Base-by-base conservation (phyloP, 2,797 vertebrate species). In the Clarias fuscus region DNA sequence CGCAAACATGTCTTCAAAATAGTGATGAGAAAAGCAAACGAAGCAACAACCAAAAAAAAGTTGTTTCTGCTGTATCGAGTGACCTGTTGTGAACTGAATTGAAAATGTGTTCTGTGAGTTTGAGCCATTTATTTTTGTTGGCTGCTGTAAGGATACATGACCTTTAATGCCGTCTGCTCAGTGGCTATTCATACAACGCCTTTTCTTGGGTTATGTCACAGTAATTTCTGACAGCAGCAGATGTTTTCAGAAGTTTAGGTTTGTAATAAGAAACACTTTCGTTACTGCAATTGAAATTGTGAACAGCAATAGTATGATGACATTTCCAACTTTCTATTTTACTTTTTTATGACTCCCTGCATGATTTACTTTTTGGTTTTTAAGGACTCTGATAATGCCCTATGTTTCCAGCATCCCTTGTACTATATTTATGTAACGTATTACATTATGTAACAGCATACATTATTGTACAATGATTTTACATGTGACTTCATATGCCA, bases 181-280 rank as follows among this genome's bases (percentile, higher is more conserved):
- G n/a, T 76, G 14, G 30, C 58, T 58, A 3, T 64, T 22, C 48
- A 14, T 0, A 53, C 48, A 53, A 53, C 14, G 43, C 37, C 70
- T 33, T 27, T 22, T 70, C 27, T 33, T 53, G 3, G 1, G 82
- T 56, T 56, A 58, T 58, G 48, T 59, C 18, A 58, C 17, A 61
- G 76, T 7, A 18, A 5, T 40, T 53, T 70, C 33, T n/a, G 72
- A 75, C 37, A 68, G 14, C 48, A 85, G 73, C 77, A 59, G 83
- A 48, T 73, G 71, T 4, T 48, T 48, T 73, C 71, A 48, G 40
- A 48, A n/a, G 48, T 76, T 75, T 56, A 8, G 43, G 43, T 27
- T 53, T 76, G 48, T 56, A 76, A 56, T 56, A 53, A 56, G 48
- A 76, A 76, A 56, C 48, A 56, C n/a, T 75, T 48, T 17, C n/a